Percentiles rank a stretch among this genome's conserved stretches.
Evolutionary conservation across 2,888 invertebrate genomes (phyloP).

Genomic region (Drosophila kambysellisi): DNA sequence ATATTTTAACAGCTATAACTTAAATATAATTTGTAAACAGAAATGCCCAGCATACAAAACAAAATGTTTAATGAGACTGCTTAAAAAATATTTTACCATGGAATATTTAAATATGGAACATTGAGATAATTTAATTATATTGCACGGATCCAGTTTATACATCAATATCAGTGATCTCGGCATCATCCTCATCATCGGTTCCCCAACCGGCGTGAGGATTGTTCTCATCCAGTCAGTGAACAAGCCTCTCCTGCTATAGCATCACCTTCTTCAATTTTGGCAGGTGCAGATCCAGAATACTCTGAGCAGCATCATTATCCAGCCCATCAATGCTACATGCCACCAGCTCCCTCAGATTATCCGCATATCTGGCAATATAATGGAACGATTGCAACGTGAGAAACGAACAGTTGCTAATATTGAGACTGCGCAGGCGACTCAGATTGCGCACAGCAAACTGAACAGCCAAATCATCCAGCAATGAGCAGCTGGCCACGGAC

Average conservation of each 20-base stretch:
- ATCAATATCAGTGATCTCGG: conserved; percentile 62
- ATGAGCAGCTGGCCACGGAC: conserved; percentile 64
- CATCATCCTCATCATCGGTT: conserved; percentile 59
- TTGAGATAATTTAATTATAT: conserved; percentile 37
- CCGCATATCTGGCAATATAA: conserved; percentile 53
- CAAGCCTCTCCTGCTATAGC: conserved; percentile 75
- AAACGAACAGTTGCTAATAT: conserved; percentile 71
- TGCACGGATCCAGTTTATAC: conserved; percentile 44
- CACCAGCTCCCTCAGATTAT: conserved; percentile 63
- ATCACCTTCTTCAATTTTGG: conserved; percentile 64
- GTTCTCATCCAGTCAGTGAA: conserved; percentile 61
- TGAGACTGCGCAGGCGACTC: conserved; percentile 67
- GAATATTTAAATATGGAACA: conserved; percentile 2
- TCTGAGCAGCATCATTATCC: conserved; percentile 53
- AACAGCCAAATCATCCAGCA: conserved; percentile 67
- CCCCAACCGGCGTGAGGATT: conserved; percentile 50
- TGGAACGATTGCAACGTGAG: conserved; percentile 63
- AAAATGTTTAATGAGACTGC: not conserved
- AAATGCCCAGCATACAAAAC: not conserved
- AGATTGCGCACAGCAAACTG: conserved; percentile 53
- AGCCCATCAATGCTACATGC: conserved; percentile 70
- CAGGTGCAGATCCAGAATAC: conserved; percentile 50
- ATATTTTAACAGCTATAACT: conserved; percentile 8
- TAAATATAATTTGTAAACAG: not conserved
- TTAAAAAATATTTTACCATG: not conserved